Conservation (phyloP, 2,888 invertebrate species). For the Adela reaumurella region DNA sequence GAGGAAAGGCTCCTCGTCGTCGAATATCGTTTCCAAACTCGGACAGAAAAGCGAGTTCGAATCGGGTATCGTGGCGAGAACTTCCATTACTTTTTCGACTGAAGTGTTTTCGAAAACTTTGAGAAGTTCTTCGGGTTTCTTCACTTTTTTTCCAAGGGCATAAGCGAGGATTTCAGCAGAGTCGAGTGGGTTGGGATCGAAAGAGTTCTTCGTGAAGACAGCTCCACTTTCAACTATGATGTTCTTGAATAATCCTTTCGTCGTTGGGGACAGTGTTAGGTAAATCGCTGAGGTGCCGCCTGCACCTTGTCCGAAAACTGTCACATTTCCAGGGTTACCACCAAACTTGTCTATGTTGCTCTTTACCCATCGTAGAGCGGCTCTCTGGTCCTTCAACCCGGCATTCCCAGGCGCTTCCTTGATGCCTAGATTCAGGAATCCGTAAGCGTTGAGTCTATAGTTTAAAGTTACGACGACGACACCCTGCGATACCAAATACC, state of each 20-base stretch:
- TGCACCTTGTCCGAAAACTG: constrained; percentile 44
- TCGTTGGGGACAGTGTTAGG: constrained; percentile 33
- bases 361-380: constrained; percentile 41
- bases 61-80: constrained; percentile 41
- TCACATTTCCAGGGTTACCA: constrained; percentile 40
- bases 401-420: constrained; percentile 45
- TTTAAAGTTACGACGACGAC: constrained; percentile 47
- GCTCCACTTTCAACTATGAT: constrained; percentile 42
- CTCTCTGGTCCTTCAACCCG: constrained; percentile 43
- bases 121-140: constrained; percentile 26
- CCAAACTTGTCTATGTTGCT: constrained; percentile 34
- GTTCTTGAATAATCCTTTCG: constrained; percentile 36
- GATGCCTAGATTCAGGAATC: constrained; percentile 39
- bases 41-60: constrained; percentile 38
- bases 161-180: constrained; percentile 41
- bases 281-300: constrained; percentile 41
- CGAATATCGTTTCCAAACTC: constrained; percentile 30
- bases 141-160: constrained; percentile 27
- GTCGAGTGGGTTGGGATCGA: constrained; percentile 26
- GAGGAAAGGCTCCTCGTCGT: constrained; percentile 37
- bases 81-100: constrained; percentile 30
- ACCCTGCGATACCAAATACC: constrained; percentile 38
- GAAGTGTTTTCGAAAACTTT: constrained; percentile 28
- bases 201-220: constrained; percentile 32
- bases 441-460: constrained; percentile 44